Base-by-base conservation (phyloP, 2,888 invertebrate genomes). In the Celastrina argiolus region DNA sequence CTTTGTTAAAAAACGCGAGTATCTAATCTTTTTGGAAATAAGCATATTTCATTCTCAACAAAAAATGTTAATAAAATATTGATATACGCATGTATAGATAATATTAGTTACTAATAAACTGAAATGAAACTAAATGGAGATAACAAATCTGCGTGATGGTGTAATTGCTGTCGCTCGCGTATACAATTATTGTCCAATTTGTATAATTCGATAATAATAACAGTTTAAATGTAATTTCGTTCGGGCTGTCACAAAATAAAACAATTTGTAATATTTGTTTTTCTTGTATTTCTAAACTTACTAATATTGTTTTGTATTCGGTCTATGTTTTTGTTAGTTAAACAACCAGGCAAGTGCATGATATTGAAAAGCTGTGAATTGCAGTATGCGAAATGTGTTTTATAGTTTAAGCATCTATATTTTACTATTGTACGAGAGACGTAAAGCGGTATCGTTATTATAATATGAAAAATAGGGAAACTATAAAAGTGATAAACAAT, bases 221-320 rank as follows among this genome's bases (percentile, higher is more conserved):
- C 51, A 51, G 51, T 51, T 51, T 36, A 36, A 36, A 26, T 4
- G 51, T 51, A 51, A 51, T 51, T 26, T 51, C 51, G 22, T 51
- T 51, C 22, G 14, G 22, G 51, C 51, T 51, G 51, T 4, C 22
- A 51, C 14, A 22, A 51, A 51, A 51, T 51, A 22, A 51, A 51
- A 51, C 22, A 51, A 26, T 51, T 51, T 12, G 12, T 6, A 18
- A 14, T 26, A 51, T 51, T 51, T 51, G 14, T 51, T 51, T 12
- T 22, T 12, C 45, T 18, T 10, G 12, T 51, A 26, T 51, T 51
- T 51, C 26, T 6, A 45, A 45, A 18, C 45, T 16, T 26, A 22
- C 36, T 22, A 51, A 51, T 26, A 51, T 51, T 51, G 51, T 22
- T 26, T 51, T 51, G 51, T 51, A 26, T 51, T 26, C 51, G 51